Evolutionary conservation across 2,113 vertebrate species (phyloP), one percentile per base, ranked within the genome.

Genomic region (Picathartes gymnocephalus): DNA sequence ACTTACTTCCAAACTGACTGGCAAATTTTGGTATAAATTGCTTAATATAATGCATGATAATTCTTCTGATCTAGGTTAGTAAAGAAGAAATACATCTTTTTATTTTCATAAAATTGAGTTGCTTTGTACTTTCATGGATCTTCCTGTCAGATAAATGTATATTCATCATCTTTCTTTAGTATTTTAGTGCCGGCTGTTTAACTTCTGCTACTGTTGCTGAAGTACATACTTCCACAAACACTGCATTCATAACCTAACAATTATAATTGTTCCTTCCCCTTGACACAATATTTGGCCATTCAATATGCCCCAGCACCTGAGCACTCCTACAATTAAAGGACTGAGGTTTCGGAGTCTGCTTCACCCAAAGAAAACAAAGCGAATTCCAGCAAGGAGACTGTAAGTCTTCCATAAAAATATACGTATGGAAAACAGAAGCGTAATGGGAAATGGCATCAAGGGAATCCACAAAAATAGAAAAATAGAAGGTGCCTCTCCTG

Each of bases 371-470:
- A 47, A 92, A 92, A 66, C 33, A 78, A 57, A 81, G 51, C 3
- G 15, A 66, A 54, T 77, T 88, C 51, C 73, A 84, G 16, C 25
- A 87, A 87, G 85, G 28, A 78, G 42, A 68, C 65, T 37, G 4
- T 27, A 68, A 77, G 35, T 39, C 60, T 54, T 84, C 70, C 61
- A 40, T n/a, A 35, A 47, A 68, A 88, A 84, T 6, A 35, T 1
- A 33, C 0, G 0, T 53, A 68, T 30, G 8, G 51, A 81, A 86
- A 88, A 50, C 28, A 69, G 56, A 39, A 81, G 44, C 0, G 0
- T 15, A 50, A 1, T 16, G 1, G 33, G 39, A 84, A 90, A 71
- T 0, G 2, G 33, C 44, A 68, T 28, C 28, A 60, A 83, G 30
- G 2, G 15, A 68, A 82, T 45, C 39, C 35, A 82, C 27, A 58